A percentile compares a stretch with the other conserved stretches of the same genome.
Evolutionary conservation across 2,888 invertebrate species (phyloP).

Genomic region (Eilema depressum): DNA sequence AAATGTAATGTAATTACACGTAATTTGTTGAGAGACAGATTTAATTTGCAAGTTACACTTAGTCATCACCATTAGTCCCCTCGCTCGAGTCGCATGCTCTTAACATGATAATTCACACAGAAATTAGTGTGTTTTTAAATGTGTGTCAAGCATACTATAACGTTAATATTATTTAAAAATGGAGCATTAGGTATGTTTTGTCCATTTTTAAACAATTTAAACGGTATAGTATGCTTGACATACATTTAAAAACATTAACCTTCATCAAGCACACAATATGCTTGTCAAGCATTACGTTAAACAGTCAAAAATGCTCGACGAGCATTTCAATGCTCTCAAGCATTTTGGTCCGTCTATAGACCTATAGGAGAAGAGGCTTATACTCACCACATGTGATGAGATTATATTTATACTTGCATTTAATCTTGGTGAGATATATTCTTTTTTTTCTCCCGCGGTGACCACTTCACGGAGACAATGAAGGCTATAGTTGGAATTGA

Average conservation of each 20-base stretch:
- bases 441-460: not conserved
- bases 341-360: not conserved
- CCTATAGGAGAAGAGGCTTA: not conserved
- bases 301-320: not conserved
- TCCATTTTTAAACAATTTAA: no score
- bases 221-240: not conserved
- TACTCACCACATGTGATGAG: not conserved
- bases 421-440: not conserved
- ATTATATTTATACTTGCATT: constrained; percentile 1
- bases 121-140: no score
- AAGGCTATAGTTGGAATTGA: not conserved
- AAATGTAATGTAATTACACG: not conserved
- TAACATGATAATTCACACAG: no score
- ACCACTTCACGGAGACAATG: not conserved
- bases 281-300: not conserved
- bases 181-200: no score
- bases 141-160: no score
- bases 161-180: no score
- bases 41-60: not conserved
- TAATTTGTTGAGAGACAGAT: not conserved
- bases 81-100: not conserved
- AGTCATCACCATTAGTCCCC: no score
- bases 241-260: not conserved
- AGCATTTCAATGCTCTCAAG: not conserved
- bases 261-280: not conserved